phyloP scores from a whole-genome alignment of 2,113 vertebrate species.

The Ammodytes marinus region DNA sequence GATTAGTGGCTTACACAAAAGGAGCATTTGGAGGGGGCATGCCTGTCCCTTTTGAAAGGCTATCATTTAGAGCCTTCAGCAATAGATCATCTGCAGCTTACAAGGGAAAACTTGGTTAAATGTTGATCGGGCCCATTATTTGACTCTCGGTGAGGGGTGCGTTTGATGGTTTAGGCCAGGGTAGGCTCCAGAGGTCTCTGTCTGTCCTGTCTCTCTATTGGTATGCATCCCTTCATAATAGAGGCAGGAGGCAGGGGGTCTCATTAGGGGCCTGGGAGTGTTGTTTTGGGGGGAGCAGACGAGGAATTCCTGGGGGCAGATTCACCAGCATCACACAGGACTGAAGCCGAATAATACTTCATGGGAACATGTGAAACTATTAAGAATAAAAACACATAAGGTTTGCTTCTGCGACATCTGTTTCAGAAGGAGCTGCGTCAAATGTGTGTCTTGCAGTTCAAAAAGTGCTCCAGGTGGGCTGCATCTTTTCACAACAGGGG shows the following conservation, averaged over 20 bases:
- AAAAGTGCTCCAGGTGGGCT: slow-evolving; percentile 62
- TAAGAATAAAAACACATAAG: not conserved
- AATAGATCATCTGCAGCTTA: slow-evolving; percentile 76
- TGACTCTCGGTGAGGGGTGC: slow-evolving; percentile 58
- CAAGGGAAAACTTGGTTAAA: slow-evolving; percentile 64
- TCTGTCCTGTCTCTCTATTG: slow-evolving; percentile 69
- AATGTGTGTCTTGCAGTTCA: not conserved
- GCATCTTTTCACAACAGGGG: slow-evolving; percentile 52
- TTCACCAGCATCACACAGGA: slow-evolving; percentile 63
- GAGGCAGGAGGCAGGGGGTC: slow-evolving; percentile 73
- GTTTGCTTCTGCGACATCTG: not conserved
- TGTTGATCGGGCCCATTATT: slow-evolving; percentile 75
- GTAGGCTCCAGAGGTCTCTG: slow-evolving; percentile 63
- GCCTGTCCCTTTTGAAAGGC: slow-evolving; percentile 74
- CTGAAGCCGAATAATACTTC: slow-evolving; percentile 32
- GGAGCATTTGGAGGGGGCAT: slow-evolving; percentile 66
- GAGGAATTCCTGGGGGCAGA: slow-evolving; percentile 70
- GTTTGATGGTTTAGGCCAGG: slow-evolving; percentile 65
- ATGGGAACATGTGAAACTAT: slow-evolving; percentile 45
- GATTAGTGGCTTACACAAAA: slow-evolving; percentile 82
- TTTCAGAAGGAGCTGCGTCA: not conserved
- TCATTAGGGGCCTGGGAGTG: slow-evolving; percentile 75
- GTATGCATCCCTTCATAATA: slow-evolving; percentile 74
- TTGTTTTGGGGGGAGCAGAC: slow-evolving; percentile 46
- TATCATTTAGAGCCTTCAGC: slow-evolving; percentile 79